Percentiles rank a stretch among this genome's conserved stretches.
These are phyloP conservation scores for Autographa gamma DNA, from an alignment of 2,888 invertebrate genomes.

Conservation along the genomic window DNA sequence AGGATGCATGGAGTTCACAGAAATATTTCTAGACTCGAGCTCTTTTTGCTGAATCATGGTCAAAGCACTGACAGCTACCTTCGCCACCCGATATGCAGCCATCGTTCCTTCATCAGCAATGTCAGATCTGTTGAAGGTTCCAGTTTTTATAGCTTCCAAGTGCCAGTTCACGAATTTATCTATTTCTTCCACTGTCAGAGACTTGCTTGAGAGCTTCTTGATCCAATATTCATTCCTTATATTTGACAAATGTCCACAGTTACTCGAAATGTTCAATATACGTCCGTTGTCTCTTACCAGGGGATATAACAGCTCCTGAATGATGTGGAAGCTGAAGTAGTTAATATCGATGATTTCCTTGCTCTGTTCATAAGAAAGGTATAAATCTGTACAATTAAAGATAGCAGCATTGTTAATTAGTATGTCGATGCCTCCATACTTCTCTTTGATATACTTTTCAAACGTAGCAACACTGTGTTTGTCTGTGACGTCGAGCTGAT, in stretches of 20 bases:
- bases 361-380: constrained; percentile 75
- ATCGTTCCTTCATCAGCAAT: constrained; percentile 86
- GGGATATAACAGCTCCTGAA: constrained; percentile 91
- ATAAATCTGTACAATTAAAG: constrained; percentile 79
- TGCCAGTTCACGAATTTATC: constrained; percentile 90
- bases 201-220: constrained; percentile 68
- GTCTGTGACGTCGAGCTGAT: constrained; percentile 55
- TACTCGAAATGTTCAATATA: constrained; percentile 93
- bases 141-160: constrained; percentile 80
- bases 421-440: constrained; percentile 92
- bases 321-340: constrained; percentile 89
- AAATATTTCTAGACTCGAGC: constrained; percentile 89
- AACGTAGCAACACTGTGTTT: constrained; percentile 87
- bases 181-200: constrained; percentile 71
- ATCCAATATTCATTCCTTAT: constrained; percentile 85
- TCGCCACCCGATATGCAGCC: constrained; percentile 91
- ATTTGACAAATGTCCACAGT: constrained; percentile 89
- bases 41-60: constrained; percentile 90
- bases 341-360: constrained; percentile 91
- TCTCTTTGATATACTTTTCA: constrained; percentile 86
- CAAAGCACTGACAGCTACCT: constrained; percentile 92
- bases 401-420: constrained; percentile 93
- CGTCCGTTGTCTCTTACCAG: constrained; percentile 91
- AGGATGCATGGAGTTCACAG: constrained; percentile 91
- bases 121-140: constrained; percentile 69